Conservation (phyloP, 2,888 invertebrate genomes). For the Sarcophaga caerulescens region DNA sequence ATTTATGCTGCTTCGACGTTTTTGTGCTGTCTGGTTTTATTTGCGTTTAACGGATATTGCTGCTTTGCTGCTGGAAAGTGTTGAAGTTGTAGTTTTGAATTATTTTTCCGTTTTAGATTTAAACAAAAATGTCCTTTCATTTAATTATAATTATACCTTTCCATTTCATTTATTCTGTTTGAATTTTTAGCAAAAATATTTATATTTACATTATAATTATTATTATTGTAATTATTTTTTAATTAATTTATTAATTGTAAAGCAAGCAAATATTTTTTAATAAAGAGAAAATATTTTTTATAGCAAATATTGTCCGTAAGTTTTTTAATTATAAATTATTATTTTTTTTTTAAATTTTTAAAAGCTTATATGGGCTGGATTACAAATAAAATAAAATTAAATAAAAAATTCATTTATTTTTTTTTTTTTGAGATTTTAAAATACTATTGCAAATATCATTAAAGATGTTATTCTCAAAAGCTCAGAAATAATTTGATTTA, state of each 20-base stretch:
- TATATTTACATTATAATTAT: conserved; percentile 56
- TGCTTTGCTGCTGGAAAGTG: neutral
- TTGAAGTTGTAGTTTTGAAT: neutral
- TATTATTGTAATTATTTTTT: neutral
- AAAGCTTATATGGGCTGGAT: conserved; percentile 61
- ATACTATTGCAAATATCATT: too few species aligned
- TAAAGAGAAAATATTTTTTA: conserved; percentile 56
- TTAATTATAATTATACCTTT: conserved; percentile 34
- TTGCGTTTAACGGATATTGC: neutral
- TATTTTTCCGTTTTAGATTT: conserved; percentile 21
- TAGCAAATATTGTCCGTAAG: conserved; percentile 74
- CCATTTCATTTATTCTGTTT: conserved; percentile 45
- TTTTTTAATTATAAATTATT: neutral
- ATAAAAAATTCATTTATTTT: neutral
- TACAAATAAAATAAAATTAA: neutral
- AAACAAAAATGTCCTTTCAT: neutral
- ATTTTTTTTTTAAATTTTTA: neutral
- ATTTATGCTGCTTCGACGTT: conserved; percentile 6
- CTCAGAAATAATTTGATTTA: too few species aligned
- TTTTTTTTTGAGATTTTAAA: neutral
- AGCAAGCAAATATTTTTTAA: conserved; percentile 52
- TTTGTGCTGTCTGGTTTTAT: conserved; percentile 45
- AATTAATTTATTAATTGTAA: conserved; percentile 8
- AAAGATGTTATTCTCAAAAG: too few species aligned
- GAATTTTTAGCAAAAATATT: conserved; percentile 65